Evolutionary conservation across 2,797 vertebrate species (phyloP).

Genomic region (Pipistrellus pygmaeus): DNA sequence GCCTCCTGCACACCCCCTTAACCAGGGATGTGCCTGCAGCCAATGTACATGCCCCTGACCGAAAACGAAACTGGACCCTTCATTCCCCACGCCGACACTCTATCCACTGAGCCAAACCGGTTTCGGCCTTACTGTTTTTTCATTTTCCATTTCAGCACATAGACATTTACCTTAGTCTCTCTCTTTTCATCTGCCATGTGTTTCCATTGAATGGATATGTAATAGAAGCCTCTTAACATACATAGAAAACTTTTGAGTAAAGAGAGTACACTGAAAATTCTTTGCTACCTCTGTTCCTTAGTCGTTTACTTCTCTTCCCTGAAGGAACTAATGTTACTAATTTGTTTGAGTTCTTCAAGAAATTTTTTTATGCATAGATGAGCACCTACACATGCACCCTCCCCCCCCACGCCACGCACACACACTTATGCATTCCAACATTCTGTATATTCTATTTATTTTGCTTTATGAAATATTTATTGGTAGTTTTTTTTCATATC

Average conservation of each 20-base stretch:
- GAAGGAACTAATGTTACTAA: not conserved
- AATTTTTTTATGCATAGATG: not conserved
- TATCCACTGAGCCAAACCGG: too few species aligned
- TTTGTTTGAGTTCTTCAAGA: constrained; percentile 35
- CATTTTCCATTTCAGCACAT: not conserved
- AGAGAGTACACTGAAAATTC: not conserved
- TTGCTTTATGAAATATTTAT: not conserved
- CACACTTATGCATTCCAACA: not conserved
- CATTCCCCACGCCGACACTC: too few species aligned
- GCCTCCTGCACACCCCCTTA: too few species aligned
- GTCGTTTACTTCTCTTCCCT: not conserved
- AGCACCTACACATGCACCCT: rapidly evolving
- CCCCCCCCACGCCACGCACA: not conserved
- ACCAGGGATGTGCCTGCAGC: too few species aligned
- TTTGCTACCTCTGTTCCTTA: not conserved
- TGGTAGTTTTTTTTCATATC: not conserved
- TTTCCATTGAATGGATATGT: not conserved
- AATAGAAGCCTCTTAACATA: not conserved
- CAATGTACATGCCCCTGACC: too few species aligned
- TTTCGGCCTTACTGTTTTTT: not conserved
- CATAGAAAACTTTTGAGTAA: not conserved
- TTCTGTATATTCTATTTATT: not conserved
- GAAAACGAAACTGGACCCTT: too few species aligned
- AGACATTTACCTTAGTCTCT: not conserved
- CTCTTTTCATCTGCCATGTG: not conserved